Conservation (phyloP, 2,888 invertebrate genomes). For the Metopia argyrocephala region DNA sequence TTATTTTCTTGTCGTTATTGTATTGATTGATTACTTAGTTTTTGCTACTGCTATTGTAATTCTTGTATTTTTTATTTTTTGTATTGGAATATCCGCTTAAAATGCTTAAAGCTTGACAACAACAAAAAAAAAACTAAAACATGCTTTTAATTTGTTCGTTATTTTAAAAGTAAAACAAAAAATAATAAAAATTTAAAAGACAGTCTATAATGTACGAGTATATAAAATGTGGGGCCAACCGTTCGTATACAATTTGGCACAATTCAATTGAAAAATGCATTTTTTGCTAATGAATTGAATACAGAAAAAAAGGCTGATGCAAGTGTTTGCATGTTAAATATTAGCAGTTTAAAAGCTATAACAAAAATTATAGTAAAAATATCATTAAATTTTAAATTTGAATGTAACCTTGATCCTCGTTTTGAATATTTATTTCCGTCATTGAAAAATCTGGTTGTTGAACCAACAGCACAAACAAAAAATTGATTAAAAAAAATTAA, state of each 20-base stretch:
- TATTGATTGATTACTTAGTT: constrained; percentile 33
- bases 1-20: background rate
- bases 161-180: constrained; percentile 15
- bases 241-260: constrained; percentile 7
- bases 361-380: background rate
- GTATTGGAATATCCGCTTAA: constrained; percentile 35
- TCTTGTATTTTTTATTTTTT: background rate
- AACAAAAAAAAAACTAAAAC: no score
- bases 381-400: constrained; percentile 50
- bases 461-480: background rate
- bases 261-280: constrained; percentile 28
- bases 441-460: constrained; percentile 40
- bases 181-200: constrained; percentile 15
- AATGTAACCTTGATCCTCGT: constrained; percentile 62
- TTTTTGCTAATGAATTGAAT: background rate
- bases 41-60: background rate
- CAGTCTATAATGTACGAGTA: no score
- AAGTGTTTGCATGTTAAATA: constrained; percentile 37
- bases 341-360: background rate
- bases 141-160: constrained; percentile 55
- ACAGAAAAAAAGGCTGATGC: constrained; percentile 28
- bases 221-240: no score
- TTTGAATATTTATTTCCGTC: constrained; percentile 47
- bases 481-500: no score
- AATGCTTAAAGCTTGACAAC: constrained; percentile 23